A percentile compares a stretch with the other conserved stretches of the same genome.
Evolutionary conservation across 2,888 invertebrate genomes (phyloP).

Genomic region (Euphydryas editha): DNA sequence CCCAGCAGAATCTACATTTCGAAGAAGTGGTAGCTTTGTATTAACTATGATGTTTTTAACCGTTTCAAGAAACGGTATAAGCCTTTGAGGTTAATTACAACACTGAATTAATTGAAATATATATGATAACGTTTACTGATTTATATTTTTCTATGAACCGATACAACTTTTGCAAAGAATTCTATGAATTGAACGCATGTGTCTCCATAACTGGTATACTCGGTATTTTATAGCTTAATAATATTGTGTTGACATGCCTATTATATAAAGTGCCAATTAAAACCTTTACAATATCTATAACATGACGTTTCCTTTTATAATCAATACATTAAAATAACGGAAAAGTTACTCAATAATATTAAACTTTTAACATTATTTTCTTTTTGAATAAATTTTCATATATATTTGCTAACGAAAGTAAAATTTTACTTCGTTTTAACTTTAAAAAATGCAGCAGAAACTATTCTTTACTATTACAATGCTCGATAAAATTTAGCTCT

Average conservation of each 20-base stretch:
- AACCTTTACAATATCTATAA: background rate
- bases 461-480: background rate
- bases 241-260: no score
- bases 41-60: no score
- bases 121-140: background rate
- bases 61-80: background rate
- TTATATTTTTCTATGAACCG: background rate
- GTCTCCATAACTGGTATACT: background rate
- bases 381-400: no score
- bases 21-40: no score
- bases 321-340: no score
- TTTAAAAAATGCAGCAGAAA: background rate
- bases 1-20: no score
- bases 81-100: background rate
- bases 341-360: no score
- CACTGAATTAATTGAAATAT: background rate
- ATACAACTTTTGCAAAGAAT: conserved; percentile 3
- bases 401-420: background rate
- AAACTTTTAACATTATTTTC: no score
- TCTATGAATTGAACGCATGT: background rate
- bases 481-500: background rate
- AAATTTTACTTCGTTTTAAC: background rate
- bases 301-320: no score
- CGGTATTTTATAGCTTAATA: conserved; percentile 11
- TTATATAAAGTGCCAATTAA: conserved; percentile 1